A percentile compares a stretch with the other conserved stretches of the same genome.
Conservation (phyloP, 1,140 invertebrate species). For the Neotoxoptera formosana region DNA sequence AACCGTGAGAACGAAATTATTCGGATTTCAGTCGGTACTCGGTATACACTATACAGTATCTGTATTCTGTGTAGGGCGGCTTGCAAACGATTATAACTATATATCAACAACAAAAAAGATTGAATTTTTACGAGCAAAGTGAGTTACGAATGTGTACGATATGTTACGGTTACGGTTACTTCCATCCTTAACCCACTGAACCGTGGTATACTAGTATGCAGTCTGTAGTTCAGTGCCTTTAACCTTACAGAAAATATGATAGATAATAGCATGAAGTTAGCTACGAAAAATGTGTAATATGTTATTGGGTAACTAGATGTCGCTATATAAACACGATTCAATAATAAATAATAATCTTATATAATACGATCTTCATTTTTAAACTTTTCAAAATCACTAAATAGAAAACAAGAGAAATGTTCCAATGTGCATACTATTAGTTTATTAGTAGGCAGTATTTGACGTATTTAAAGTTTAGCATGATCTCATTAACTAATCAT, state of each 20-base stretch:
- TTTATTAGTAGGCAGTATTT: too few species aligned
- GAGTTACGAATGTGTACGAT: neutral
- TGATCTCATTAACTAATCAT: too few species aligned
- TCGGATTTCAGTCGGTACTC: neutral
- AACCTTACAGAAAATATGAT: too few species aligned
- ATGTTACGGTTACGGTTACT: neutral
- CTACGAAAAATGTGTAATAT: neutral
- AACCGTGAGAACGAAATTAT: neutral
- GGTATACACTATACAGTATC: too few species aligned
- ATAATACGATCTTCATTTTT: too few species aligned
- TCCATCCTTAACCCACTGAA: too few species aligned
- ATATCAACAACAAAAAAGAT: neutral
- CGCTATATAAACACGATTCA: neutral
- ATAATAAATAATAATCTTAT: neutral
- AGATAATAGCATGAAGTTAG: neutral
- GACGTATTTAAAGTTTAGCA: too few species aligned
- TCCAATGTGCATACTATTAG: too few species aligned
- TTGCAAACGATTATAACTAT: neutral
- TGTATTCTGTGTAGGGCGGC: neutral
- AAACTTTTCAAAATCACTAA: too few species aligned
- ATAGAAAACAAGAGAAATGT: too few species aligned
- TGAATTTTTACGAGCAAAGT: neutral
- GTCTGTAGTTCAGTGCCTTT: too few species aligned
- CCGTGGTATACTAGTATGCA: too few species aligned
- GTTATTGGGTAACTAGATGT: neutral